phyloP scores from a whole-genome alignment of 2,113 vertebrate genomes.

The Ictalurus punctatus region DNA sequence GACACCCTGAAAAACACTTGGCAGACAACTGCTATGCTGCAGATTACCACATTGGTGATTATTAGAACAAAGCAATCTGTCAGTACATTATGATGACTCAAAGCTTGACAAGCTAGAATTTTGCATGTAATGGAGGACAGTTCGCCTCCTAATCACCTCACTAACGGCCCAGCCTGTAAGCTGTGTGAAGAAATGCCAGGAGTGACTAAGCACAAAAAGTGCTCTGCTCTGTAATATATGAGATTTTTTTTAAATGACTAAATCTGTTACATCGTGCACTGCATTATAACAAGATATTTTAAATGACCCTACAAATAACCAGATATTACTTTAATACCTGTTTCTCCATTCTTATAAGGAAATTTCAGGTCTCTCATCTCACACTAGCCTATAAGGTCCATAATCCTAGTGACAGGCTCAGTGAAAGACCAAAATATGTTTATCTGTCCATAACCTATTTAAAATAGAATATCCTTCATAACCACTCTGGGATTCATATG shows the following conservation, averaged over 20 bases:
- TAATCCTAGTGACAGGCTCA: not conserved
- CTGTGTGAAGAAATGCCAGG: slow-evolving; percentile 14
- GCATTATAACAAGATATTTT: slow-evolving; percentile 8
- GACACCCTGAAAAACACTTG: not conserved
- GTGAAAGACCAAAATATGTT: not conserved
- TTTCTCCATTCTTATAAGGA: not conserved
- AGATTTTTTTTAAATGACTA: not conserved
- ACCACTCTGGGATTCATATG: not conserved
- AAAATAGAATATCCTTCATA: not conserved
- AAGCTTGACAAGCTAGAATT: slow-evolving; percentile 32
- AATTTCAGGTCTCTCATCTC: not conserved
- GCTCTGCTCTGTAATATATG: slow-evolving; percentile 8
- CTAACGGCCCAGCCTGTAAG: slow-evolving; percentile 41
- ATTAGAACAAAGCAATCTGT: not conserved
- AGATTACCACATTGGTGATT: slow-evolving; percentile 23
- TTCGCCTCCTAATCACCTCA: slow-evolving; percentile 1
- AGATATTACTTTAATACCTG: not conserved
- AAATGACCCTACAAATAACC: not conserved
- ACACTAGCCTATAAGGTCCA: not conserved
- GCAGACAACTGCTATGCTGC: not conserved
- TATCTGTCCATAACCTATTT: not conserved
- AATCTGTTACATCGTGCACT: not conserved
- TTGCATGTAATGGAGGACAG: slow-evolving; percentile 30
- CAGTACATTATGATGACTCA: slow-evolving; percentile 20
- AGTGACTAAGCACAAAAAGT: slow-evolving; percentile 51